phyloP scores from a whole-genome alignment of 2,797 vertebrate species.

The Trematocara caparti region DNA sequence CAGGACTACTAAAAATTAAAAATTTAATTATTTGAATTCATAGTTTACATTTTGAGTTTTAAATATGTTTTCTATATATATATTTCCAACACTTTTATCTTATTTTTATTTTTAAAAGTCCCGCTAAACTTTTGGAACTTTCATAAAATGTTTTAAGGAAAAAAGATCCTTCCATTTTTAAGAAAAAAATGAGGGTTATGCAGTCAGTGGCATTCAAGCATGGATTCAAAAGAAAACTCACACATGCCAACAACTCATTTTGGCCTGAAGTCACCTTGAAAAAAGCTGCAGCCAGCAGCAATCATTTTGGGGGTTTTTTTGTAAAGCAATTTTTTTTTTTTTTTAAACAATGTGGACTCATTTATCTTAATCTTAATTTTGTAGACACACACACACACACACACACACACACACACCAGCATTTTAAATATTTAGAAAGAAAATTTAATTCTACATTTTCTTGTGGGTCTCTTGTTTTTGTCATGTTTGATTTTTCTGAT shows the following conservation, averaged over 20 bases:
- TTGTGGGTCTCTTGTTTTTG: background rate
- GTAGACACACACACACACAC: background rate
- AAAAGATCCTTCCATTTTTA: background rate
- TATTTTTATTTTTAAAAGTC: background rate
- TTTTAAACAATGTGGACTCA: background rate
- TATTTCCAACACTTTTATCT: background rate
- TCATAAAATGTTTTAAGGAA: background rate
- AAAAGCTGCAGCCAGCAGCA: background rate
- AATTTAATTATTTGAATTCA: background rate
- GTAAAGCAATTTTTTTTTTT: background rate
- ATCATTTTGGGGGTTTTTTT: accelerated
- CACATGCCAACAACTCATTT: background rate
- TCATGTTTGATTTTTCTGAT: background rate
- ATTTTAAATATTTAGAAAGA: background rate
- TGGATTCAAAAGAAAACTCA: background rate
- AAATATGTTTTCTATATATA: background rate
- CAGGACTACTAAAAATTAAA: background rate
- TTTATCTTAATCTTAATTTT: background rate
- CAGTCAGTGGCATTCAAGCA: background rate
- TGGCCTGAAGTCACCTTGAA: background rate
- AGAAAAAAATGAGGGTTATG: background rate
- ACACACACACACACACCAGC: background rate
- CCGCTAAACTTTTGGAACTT: background rate
- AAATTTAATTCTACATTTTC: background rate
- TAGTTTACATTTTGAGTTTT: background rate